These are phyloP conservation scores for Labeo catla DNA, from an alignment of 2,113 vertebrate genomes.

Conservation along the genomic window DNA sequence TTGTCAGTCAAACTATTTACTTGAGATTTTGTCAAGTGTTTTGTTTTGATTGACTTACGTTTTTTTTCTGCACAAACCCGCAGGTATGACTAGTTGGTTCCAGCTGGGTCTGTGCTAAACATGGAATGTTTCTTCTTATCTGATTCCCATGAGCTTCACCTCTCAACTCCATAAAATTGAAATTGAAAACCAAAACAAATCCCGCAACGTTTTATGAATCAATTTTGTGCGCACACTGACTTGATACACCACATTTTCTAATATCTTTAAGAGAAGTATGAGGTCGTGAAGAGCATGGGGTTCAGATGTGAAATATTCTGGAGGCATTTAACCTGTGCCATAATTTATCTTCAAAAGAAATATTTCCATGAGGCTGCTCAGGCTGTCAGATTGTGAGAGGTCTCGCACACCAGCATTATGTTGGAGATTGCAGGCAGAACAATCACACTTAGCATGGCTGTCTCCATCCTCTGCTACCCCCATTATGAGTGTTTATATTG, in stretches of 20 bases:
- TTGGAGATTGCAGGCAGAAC: constrained; percentile 39
- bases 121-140: not conserved
- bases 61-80: not conserved
- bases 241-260: constrained; percentile 18
- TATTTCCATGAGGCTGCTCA: constrained; percentile 41
- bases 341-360: constrained; percentile 52
- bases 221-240: not conserved
- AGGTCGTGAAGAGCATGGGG: constrained; percentile 6
- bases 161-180: not conserved
- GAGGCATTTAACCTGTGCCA: constrained; percentile 3
- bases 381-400: constrained; percentile 18
- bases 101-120: not conserved
- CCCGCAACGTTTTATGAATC: not conserved
- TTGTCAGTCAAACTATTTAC: not conserved
- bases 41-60: not conserved
- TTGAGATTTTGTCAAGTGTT: not conserved
- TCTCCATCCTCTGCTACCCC: constrained; percentile 35
- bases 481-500: constrained; percentile 51
- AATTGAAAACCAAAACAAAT: not conserved
- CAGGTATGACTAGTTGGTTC: not conserved
- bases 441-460: constrained; percentile 30
- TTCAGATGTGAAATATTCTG: constrained; percentile 36
- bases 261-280: constrained; percentile 22
- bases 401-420: constrained; percentile 44
- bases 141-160: not conserved